phyloP scores from a whole-genome alignment of 2,797 vertebrate species.

The Anabas testudineus region DNA sequence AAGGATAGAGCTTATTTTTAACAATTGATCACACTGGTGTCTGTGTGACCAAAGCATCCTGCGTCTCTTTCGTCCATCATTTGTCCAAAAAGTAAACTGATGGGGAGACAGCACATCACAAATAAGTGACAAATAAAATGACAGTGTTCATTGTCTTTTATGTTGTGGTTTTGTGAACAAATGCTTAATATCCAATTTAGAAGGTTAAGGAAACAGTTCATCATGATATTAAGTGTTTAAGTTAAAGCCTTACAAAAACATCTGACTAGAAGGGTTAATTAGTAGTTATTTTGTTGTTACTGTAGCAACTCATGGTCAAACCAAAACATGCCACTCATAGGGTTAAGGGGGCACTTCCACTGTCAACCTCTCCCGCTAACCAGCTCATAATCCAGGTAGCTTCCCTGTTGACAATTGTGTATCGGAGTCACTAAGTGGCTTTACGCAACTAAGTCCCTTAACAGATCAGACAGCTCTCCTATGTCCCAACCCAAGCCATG shows the following conservation, averaged over 20 bases:
- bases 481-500: conserved; percentile 31
- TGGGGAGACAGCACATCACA: no score
- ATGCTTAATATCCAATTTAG: neutral
- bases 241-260: neutral
- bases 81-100: neutral
- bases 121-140: no score
- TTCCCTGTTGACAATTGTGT: conserved; percentile 41
- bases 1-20: neutral
- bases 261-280: conserved; percentile 18
- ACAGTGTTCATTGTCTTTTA: neutral
- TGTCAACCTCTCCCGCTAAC: conserved; percentile 33
- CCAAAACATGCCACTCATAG: conserved; percentile 46
- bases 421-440: conserved; percentile 63
- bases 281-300: neutral
- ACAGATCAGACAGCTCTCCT: conserved; percentile 60
- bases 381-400: conserved; percentile 62
- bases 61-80: no score
- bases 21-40: no score
- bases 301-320: conserved; percentile 21
- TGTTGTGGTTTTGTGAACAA: neutral
- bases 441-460: conserved; percentile 67
- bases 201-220: neutral
- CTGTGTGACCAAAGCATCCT: no score
- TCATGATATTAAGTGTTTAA: conserved; percentile 20
- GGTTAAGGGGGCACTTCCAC: conserved; percentile 30